Percentiles rank a stretch among this genome's conserved stretches.
Conservation (phyloP, 2,888 invertebrate species). For the Aphelenchoides bicaudatus region DNA sequence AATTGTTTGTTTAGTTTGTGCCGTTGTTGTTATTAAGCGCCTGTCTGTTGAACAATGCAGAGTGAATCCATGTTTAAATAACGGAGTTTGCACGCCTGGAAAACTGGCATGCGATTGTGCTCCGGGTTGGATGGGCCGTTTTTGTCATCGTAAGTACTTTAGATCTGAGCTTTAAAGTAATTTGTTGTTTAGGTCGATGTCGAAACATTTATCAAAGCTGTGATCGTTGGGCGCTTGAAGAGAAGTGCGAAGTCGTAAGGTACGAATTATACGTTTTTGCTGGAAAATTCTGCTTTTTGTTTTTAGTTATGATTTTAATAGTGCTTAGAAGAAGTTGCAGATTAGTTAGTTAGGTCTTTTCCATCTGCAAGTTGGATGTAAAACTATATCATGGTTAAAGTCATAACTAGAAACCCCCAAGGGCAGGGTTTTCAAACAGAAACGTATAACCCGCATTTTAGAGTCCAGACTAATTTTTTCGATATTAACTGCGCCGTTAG, state of each 20-base stretch:
- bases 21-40: constrained; percentile 40
- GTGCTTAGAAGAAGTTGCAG: too few relatives aligned
- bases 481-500: constrained; percentile 60
- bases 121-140: constrained; percentile 59
- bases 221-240: constrained; percentile 59
- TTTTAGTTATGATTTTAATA: too few relatives aligned
- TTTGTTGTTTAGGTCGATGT: constrained; percentile 52
- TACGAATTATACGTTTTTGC: too few relatives aligned
- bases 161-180: neutral
- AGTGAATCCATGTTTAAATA: constrained; percentile 56
- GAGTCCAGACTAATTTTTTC: constrained; percentile 59
- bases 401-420: too few relatives aligned
- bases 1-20: constrained; percentile 15
- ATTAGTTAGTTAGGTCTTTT: too few relatives aligned
- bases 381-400: too few relatives aligned
- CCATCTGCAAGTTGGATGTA: too few relatives aligned
- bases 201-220: constrained; percentile 60
- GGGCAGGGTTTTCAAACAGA: too few relatives aligned
- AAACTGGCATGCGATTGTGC: constrained; percentile 54
- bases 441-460: too few relatives aligned
- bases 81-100: constrained; percentile 52
- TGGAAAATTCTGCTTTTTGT: too few relatives aligned
- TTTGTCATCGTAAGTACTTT: constrained; percentile 54
- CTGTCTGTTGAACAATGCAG: constrained; percentile 46
- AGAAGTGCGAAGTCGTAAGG: constrained; percentile 55